Base-by-base conservation (phyloP, 2,888 invertebrate genomes). In the Molorchus minor region DNA sequence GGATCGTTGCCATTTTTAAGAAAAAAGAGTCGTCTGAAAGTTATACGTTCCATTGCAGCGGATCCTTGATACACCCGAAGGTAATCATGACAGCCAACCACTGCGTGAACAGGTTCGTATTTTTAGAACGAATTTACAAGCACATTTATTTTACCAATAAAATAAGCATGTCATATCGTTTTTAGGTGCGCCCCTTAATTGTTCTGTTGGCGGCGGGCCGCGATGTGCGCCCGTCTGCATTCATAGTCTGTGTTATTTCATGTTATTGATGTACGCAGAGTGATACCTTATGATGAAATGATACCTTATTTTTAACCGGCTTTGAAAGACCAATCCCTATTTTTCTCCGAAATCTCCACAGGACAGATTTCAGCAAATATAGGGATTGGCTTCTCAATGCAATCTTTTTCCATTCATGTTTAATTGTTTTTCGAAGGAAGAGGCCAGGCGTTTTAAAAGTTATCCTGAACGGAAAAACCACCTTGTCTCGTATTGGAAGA, bases 391-490 rank as follows among this genome's bases (percentile, higher is more conserved):
- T 2, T 33, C 33, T 10, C 5, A 7, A 36, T 4, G 13, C 36
- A 15, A 16, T 8, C 25, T 19, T 40, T 13, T 20, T 10, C 20
- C 20, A 38, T n/a, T 29, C 1, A 25, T 21, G 15, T 7, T 15
- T 2, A 10, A 21, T 2, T 41, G 16, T 38, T 25, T 10, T 17
- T 12, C 38, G 57, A 21, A 68, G 68, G 38, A 47, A 51, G 13
- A 51, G 56, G 38, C 47, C 60, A 0, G 17, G 44, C 0, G 46
- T 62, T 13, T 58, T 73, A 25, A 83, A 82, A 69, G 80, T 86
- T 86, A 88, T 0, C 89, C 91, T 0, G 90, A 92, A 77, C 90
- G 92, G 92, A 89, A 90, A 80, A 87, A 91, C 0, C 88, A 89
- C 78, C 87, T 88, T 0, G 80, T 79, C 0, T 85, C 84, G 43